Evolutionary conservation across 2,113 vertebrate species (phyloP).

Genomic region (Malurus elegans): DNA sequence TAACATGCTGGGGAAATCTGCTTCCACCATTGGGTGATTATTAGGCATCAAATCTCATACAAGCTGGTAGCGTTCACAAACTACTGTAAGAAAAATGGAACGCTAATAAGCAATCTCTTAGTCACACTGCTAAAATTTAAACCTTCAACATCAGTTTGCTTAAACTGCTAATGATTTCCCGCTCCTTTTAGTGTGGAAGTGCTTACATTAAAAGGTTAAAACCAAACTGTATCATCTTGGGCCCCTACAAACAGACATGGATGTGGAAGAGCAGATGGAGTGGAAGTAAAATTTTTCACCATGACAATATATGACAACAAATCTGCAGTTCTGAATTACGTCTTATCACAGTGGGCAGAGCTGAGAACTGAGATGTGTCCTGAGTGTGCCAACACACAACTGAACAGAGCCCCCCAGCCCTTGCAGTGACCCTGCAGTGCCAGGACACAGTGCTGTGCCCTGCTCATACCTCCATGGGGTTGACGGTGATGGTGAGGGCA

Average conservation of each 20-base stretch:
- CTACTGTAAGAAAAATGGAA: not conserved
- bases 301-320: not conserved
- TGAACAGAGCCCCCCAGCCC: not conserved
- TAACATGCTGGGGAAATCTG: not conserved
- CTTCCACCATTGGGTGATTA: not conserved
- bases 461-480: conserved; percentile 90
- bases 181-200: not conserved
- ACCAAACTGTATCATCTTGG: not conserved
- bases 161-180: not conserved
- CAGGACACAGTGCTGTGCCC: too few relatives aligned
- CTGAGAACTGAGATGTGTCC: not conserved
- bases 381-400: not conserved
- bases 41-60: not conserved
- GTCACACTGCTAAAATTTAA: not conserved
- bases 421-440: not conserved
- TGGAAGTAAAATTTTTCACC: not conserved
- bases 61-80: not conserved
- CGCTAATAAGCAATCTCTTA: not conserved
- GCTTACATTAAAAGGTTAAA: not conserved
- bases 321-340: not conserved
- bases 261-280: not conserved
- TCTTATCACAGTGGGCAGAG: not conserved
- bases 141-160: not conserved
- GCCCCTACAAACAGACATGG: not conserved
- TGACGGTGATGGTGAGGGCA: conserved; percentile 91